A percentile compares a stretch with the other conserved stretches of the same genome.
phyloP scores from a whole-genome alignment of 2,113 vertebrate genomes.

The Rhabdornis inornatus region DNA sequence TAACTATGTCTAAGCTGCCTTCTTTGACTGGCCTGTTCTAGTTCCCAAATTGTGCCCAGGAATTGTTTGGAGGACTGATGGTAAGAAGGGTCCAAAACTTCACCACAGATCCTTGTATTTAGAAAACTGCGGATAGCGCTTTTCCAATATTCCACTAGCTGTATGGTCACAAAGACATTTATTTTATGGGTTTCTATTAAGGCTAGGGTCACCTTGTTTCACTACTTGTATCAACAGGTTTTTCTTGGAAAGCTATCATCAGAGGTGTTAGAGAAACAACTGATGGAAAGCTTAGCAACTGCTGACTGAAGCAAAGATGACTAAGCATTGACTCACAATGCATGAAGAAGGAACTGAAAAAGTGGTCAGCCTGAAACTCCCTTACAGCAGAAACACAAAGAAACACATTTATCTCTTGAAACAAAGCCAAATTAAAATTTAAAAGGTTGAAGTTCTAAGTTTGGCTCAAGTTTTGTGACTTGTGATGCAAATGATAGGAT shows the following conservation, averaged over 20 bases:
- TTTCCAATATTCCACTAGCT: background rate
- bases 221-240: background rate
- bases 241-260: background rate
- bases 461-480: background rate
- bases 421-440: background rate
- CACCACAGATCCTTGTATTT: background rate
- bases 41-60: background rate
- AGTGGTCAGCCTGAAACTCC: background rate
- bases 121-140: background rate
- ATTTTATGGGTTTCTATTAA: background rate
- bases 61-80: background rate
- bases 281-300: background rate
- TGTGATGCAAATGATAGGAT: background rate
- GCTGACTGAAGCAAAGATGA: background rate
- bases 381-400: background rate
- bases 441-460: background rate
- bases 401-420: background rate
- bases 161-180: background rate
- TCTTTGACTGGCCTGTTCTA: background rate
- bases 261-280: background rate
- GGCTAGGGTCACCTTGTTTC: background rate
- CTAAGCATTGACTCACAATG: background rate
- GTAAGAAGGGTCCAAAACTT: background rate
- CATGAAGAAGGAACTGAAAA: background rate
- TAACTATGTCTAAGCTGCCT: background rate